Conservation (phyloP, 2,888 invertebrate genomes). For the Agonopterix alstromeriana region DNA sequence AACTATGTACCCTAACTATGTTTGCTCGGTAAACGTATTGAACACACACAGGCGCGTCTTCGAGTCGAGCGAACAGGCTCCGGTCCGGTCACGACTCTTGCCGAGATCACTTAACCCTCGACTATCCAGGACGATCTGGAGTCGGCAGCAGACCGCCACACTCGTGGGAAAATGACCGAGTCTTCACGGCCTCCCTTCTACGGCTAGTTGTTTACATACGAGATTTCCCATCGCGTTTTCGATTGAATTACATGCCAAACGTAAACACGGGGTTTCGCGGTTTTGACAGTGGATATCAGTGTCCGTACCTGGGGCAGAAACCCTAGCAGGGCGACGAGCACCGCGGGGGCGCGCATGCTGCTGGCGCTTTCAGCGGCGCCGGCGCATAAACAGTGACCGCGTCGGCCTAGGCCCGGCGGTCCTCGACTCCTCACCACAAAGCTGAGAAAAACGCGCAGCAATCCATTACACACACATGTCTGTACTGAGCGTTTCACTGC, state of each 20-base stretch:
- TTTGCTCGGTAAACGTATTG: slow-evolving; percentile 67
- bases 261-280: slow-evolving; percentile 62
- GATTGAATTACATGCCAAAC: slow-evolving; percentile 34
- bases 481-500: slow-evolving; percentile 69
- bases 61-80: slow-evolving; percentile 37
- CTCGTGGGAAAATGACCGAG: slow-evolving; percentile 67
- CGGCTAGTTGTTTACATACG: slow-evolving; percentile 28
- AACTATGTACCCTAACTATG: slow-evolving; percentile 65
- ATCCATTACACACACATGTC: slow-evolving; percentile 72
- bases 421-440: slow-evolving; percentile 68
- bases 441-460: slow-evolving; percentile 56
- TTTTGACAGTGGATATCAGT: slow-evolving; percentile 40
- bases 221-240: slow-evolving; percentile 30
- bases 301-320: slow-evolving; percentile 70
- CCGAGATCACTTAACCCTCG: slow-evolving; percentile 46
- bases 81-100: slow-evolving; percentile 67
- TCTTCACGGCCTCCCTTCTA: slow-evolving; percentile 17
- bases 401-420: slow-evolving; percentile 45
- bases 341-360: slow-evolving; percentile 73
- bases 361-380: slow-evolving; percentile 74
- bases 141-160: slow-evolving; percentile 22
- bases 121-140: slow-evolving; percentile 68
- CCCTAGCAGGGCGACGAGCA: slow-evolving; percentile 75
- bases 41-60: slow-evolving; percentile 60
- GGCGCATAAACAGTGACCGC: slow-evolving; percentile 62